Evolutionary conservation across 1,140 invertebrate species (phyloP), one percentile per base, ranked within the genome.

Genomic region (Zaprionus tsacasi): DNA sequence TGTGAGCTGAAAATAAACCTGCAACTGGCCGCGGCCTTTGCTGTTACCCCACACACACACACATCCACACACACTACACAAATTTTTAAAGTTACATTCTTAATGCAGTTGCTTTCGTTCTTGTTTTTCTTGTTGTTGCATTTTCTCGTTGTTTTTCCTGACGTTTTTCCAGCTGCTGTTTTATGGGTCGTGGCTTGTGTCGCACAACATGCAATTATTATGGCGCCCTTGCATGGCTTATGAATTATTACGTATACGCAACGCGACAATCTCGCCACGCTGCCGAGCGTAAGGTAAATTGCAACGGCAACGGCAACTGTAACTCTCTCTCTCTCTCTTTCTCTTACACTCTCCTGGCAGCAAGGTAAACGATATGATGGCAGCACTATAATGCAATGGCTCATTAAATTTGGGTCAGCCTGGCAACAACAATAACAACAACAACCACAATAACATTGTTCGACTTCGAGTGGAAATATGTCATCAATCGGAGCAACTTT

Each of bases 181-280:
- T 59, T 63, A 36, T 55, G 25, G 21, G 38, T 30, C 66, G 56
- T 75, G 30, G 59, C 40, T 58, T 57, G 21, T 17, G 38, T 21
- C 8, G 36, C 45, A 50, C 79, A 78, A 70, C 70, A 66, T 82
- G 83, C 85, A 83, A 87, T 81, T 80, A 87, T 89, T 78, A 81
- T 76, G 61, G 71, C 67, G 83, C 70, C 87, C 80, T 88, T 80
- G 81, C 74, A 71, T 88, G 70, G 66, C 68, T 73, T 80, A 87
- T 87, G 78, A 87, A 89, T 87, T 88, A 87, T 89, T 87, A 87
- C 80, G 85, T 89, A 87, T 87, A 87, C 83, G 83, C 83, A 87
- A 75, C 70, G 70, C 76, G 81, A 89, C 72, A 58, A 65, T 64
- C 59, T 70, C 35, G 67, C 43, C 52, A 25, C 15, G 17, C 38